Evolutionary conservation across 2,888 invertebrate genomes (phyloP), one percentile per base, ranked within the genome.

Genomic region (Drosophila paucipuncta): DNA sequence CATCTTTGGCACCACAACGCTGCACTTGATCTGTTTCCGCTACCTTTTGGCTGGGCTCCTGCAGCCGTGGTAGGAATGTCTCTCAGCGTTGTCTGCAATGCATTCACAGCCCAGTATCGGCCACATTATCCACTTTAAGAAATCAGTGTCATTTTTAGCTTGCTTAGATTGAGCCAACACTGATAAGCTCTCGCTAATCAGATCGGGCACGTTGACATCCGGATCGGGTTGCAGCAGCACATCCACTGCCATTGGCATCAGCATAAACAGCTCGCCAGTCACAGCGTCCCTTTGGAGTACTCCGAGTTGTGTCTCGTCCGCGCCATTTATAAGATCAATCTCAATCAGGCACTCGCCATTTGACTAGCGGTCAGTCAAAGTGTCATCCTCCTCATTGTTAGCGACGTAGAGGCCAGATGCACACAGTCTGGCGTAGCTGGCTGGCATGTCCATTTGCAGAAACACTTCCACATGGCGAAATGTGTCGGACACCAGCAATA

Each of bases 181-280:
- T 16, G n/a, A 11, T 5, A 47, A 11, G 5, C 18, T 37, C 0
- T 57, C 35, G 18, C 9, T 13, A 6, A 16, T 35, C 5, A 25
- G 53, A 25, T 30, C 33, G 11, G 22, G 30, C 10, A 37, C 7
- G 7, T 6, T 4, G 13, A 11, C 16, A 1, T 1, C 11, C 11
- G 28, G 13, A 41, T 50, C 33, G 37, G 61, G 30, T 3, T 76
- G 22, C 55, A 80, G 13, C 11, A 78, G 50, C 13, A 73, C 18
- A 25, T 83, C 55, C 9, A 87, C 1, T 25, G 78, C 75, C 0
- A 83, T 25, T 5, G 83, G 85, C 59, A 84, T 4, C 4, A 87
- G 25, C 57, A 87, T 85, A 25, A 47, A 78, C 0, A 64, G 13
- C 11, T 87, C 78, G 28, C 82, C 88, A 0, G 85, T 78, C 0